phyloP scores from a whole-genome alignment of 2,113 vertebrate genomes.

The Chrysochloris asiatica region DNA sequence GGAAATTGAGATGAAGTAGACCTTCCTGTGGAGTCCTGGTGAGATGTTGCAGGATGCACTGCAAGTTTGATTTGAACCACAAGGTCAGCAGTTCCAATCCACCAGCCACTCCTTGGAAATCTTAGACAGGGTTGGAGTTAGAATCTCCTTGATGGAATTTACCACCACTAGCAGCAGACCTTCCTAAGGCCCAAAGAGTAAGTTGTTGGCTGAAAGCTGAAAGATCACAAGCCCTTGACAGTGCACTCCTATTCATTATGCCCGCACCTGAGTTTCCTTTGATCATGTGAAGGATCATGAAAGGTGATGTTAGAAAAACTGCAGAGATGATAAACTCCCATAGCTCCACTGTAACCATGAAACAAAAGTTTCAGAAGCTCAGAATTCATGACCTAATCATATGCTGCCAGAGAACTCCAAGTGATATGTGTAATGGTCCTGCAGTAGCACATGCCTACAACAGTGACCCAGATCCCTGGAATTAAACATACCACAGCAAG shows the following conservation, averaged over 20 bases:
- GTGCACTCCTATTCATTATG: neutral
- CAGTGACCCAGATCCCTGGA: neutral
- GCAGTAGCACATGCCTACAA: neutral
- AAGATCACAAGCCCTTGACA: neutral
- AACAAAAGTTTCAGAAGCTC: conserved; percentile 18
- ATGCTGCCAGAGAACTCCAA: rapidly evolving
- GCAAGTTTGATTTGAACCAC: too few relatives aligned
- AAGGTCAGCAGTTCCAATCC: too few relatives aligned
- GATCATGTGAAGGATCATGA: rapidly evolving
- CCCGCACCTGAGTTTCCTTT: neutral
- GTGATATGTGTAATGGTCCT: neutral
- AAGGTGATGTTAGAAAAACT: neutral
- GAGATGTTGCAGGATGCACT: too few relatives aligned
- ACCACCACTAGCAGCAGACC: too few relatives aligned
- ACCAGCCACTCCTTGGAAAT: too few relatives aligned
- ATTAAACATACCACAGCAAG: conserved; percentile 37
- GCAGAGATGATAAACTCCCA: neutral
- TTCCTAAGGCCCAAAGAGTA: neutral
- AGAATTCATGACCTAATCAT: conserved; percentile 32
- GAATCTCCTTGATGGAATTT: too few relatives aligned
- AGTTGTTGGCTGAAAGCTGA: neutral
- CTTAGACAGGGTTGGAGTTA: too few relatives aligned
- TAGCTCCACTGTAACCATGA: rapidly evolving
- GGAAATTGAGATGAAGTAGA: neutral
- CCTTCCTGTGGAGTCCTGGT: too few relatives aligned